A percentile compares a stretch with the other conserved stretches of the same genome.
phyloP scores from a whole-genome alignment of 2,797 vertebrate species.

The Urophycis tenuis region DNA sequence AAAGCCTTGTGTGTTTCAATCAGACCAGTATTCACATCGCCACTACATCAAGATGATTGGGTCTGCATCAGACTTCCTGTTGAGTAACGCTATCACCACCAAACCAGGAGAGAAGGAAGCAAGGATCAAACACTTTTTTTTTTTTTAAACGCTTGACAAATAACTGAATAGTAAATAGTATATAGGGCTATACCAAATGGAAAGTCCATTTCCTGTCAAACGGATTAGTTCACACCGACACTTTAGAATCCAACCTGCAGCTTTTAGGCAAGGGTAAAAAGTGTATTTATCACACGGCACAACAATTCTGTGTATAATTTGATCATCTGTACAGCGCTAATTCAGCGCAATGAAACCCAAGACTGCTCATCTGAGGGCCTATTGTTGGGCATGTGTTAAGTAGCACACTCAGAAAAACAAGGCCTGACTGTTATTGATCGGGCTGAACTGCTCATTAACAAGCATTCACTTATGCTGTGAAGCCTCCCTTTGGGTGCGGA shows the following conservation, averaged over 20 bases:
- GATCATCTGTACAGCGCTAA: background rate
- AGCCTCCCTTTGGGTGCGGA: background rate
- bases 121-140: background rate
- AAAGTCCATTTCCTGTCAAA: background rate
- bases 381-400: background rate
- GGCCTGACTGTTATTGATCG: background rate
- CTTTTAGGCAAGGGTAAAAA: background rate
- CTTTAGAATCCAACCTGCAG: background rate
- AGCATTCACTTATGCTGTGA: background rate
- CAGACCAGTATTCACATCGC: constrained; percentile 28
- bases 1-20: constrained; percentile 30
- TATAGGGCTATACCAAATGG: background rate
- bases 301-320: background rate
- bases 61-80: background rate
- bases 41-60: constrained; percentile 2
- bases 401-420: background rate
- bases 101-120: background rate
- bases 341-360: background rate
- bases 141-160: background rate
- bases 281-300: background rate
- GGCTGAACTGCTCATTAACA: constrained; percentile 5
- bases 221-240: background rate
- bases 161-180: background rate
- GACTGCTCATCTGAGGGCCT: background rate
- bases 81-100: background rate